Evolutionary conservation across 2,888 invertebrate species (phyloP), one percentile per base, ranked within the genome.

Genomic region (Idaea dimidiata): DNA sequence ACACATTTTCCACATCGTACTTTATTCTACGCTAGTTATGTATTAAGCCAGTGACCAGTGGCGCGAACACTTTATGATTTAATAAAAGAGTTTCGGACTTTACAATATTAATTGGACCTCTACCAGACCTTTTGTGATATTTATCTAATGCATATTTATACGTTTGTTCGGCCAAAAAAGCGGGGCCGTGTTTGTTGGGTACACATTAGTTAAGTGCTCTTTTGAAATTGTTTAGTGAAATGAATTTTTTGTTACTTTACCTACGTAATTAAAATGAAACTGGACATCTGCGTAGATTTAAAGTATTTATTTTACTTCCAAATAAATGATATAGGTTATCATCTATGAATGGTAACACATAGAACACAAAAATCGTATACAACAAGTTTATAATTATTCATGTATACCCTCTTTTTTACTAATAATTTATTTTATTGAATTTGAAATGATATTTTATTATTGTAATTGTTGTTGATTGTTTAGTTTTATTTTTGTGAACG

Each of bases 61-160:
- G 80, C 70, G 78, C 82, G 80, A 71, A 72, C 74, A 81, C 84
- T 88, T 88, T 86, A 86, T 89, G 84, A 91, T 92, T 92, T 90
- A 91, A 92, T 92, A 91, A 90, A 91, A 91, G 89, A 86, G 89
- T 88, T 82, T 43, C 43, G 79, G 81, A 77, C 84, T 83, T 87
- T 86, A 83, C 75, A 71, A 87, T 84, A 88, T 89, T 88, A 89
- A 90, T 89, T 89, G 83, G 70, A 80, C 72, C 74, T 71, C 74
- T 73, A 56, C 70, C 75, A 78, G 81, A 75, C 83, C 82, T 84
- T 72, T 81, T 83, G 71, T 81, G 82, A 83, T 91, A 85, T 88
- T 88, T 86, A 82, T 84, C 86, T 87, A 78, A 87, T 91, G 83
- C 87, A 92, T 92, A 91, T 91, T 91, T 88, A 91, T 89, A 83